phyloP scores from a whole-genome alignment of 2,113 vertebrate genomes.

The Sphaerodactylus townsendi region DNA sequence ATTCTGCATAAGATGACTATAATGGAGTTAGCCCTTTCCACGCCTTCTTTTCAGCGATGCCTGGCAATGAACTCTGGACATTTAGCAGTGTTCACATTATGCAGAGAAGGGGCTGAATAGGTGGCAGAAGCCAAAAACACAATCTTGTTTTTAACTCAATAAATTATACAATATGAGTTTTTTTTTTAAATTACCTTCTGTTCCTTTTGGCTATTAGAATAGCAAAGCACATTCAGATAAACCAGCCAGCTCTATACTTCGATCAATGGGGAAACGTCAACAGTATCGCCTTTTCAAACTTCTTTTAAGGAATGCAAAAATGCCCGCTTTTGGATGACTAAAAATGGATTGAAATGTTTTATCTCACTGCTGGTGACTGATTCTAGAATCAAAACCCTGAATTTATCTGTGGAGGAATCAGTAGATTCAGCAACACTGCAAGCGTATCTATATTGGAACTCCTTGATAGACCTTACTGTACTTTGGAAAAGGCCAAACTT shows the following conservation, averaged over 20 bases:
- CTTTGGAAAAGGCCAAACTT: background rate
- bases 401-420: slow-evolving; percentile 28
- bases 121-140: slow-evolving; percentile 65
- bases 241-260: slow-evolving; percentile 58
- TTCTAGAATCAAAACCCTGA: slow-evolving; percentile 25
- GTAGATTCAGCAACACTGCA: background rate
- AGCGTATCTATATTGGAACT: background rate
- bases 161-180: slow-evolving; percentile 49
- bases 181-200: slow-evolving; percentile 41
- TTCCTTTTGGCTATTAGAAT: slow-evolving; percentile 68
- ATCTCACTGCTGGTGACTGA: slow-evolving; percentile 20
- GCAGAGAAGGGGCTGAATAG: slow-evolving; percentile 69
- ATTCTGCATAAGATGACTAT: slow-evolving; percentile 72
- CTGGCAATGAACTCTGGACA: slow-evolving; percentile 66
- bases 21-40: slow-evolving; percentile 83
- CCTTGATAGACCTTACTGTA: background rate
- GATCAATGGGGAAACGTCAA: slow-evolving; percentile 50
- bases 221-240: slow-evolving; percentile 65
- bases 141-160: slow-evolving; percentile 68
- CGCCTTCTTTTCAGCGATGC: slow-evolving; percentile 73
- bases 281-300: slow-evolving; percentile 44
- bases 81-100: slow-evolving; percentile 67
- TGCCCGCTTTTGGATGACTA: slow-evolving; percentile 35
- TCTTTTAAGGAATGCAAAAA: slow-evolving; percentile 63
- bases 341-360: slow-evolving; percentile 15